Conservation (phyloP, 2,888 invertebrate genomes). For the Nephrotoma flavescens region DNA sequence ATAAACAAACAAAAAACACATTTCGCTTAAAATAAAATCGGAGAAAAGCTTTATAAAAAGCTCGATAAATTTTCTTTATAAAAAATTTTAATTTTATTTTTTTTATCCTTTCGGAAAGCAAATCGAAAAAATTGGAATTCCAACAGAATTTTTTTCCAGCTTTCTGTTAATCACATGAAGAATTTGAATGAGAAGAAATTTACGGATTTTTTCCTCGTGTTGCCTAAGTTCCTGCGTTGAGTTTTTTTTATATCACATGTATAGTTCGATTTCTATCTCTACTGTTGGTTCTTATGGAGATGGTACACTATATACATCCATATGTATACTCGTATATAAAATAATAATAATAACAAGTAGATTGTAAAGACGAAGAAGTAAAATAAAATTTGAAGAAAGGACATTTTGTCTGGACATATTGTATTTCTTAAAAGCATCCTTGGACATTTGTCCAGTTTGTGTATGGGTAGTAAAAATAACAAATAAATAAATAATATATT, state of each 20-base stretch:
- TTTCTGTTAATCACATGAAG: not conserved
- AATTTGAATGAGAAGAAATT: not conserved
- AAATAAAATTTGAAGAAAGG: not conserved
- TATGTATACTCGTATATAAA: not conserved
- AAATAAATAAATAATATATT: not conserved
- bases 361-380: not conserved
- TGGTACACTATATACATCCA: not conserved
- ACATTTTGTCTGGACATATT: not conserved
- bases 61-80: not conserved
- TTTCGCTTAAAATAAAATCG: not conserved
- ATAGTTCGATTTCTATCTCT: not conserved
- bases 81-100: not conserved
- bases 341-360: not conserved
- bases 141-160: not conserved
- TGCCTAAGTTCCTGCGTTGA: not conserved
- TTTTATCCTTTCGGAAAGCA: not conserved
- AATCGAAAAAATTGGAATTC: not conserved
- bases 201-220: not conserved
- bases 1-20: slow-evolving; percentile 5
- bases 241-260: not conserved
- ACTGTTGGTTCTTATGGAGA: not conserved
- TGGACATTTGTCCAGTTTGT: not conserved
- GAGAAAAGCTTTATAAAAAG: not conserved
- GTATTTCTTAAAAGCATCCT: not conserved
- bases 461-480: not conserved